Evolutionary conservation across 1,140 invertebrate species (phyloP), one percentile per base, ranked within the genome.

Genomic region (Apis laboriosa): DNA sequence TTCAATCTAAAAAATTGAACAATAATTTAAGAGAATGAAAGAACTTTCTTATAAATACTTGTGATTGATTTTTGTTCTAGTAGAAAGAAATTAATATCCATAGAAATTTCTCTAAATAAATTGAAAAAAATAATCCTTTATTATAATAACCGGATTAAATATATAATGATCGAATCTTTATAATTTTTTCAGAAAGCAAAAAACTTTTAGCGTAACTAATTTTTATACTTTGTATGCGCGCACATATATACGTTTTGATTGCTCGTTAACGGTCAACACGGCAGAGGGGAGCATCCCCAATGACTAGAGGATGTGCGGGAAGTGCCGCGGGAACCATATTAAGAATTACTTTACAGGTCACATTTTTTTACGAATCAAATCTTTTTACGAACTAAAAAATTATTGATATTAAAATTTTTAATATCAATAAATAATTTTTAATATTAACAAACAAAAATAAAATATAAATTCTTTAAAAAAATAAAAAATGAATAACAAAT

Each of bases 261-360:
- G 86, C 75, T 85, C 84, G 80, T 88, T 83, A 80, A 84, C 82
- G 88, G 86, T 77, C 75, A 83, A 55, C 79, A 84, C 58, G 75
- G 84, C 85, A 88, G 79, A 87, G 86, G 88, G 84, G 88, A 84
- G 84, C 77, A 90, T 90, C 87, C 88, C 85, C 87, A 90, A 91
- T 90, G 87, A 89, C 81, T 76, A 87, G 89, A 91, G 91, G 91
- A 92, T 92, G 90, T 92, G 81, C 83, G 89, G 86, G 84, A 92
- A 92, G 91, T 92, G 91, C 86, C 91, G 91, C 91, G 91, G 91
- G 91, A 92, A 91, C 86, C 81, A 70, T 78, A 79, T 71, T 83
- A 83, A 82, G 74, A 82, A 77, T 77, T 66, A 63, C 55, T 82
- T 82, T 82, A 49, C 80, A 64, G 73, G 80, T 77, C 80, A 77